Evolutionary conservation across 2,113 vertebrate species (phyloP).

Genomic region (Pseudopipra pipra): DNA sequence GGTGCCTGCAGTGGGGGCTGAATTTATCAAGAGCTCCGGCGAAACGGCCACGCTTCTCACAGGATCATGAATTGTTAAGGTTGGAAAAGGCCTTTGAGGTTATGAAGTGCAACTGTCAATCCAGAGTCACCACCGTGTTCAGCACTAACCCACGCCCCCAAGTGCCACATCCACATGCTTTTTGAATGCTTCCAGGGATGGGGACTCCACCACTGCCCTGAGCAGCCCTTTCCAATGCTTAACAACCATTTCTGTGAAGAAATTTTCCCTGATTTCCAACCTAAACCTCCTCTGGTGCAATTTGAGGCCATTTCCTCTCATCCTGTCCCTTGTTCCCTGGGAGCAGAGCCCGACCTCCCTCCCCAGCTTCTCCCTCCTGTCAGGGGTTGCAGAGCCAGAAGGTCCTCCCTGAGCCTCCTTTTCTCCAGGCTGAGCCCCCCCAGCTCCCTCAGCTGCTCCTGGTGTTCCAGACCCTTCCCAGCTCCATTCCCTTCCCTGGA

Average conservation of each 20-base stretch:
- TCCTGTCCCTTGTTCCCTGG: not conserved
- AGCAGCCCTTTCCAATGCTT: not conserved
- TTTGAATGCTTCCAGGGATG: not conserved
- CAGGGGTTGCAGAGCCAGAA: not conserved
- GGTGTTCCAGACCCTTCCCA: not conserved
- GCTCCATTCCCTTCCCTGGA: not conserved
- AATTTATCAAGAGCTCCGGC: not conserved
- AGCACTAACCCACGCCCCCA: not conserved
- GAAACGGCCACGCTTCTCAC: not conserved
- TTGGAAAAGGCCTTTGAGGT: not conserved
- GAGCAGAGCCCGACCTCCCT: fast-evolving
- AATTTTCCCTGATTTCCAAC: not conserved
- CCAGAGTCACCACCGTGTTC: not conserved
- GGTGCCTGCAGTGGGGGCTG: not conserved
- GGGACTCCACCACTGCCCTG: not conserved
- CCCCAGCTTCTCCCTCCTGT: fast-evolving
- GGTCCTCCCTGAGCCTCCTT: not conserved
- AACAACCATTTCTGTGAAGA: not conserved
- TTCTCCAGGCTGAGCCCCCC: not conserved
- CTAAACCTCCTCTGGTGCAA: not conserved
- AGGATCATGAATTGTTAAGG: not conserved
- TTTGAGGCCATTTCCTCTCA: fast-evolving
- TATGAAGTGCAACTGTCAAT: not conserved
- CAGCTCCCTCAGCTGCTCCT: not conserved
- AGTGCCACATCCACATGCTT: not conserved